These are phyloP conservation scores for Solenopsis fugax DNA, from an alignment of 1,140 invertebrate genomes.

Conservation along the genomic window DNA sequence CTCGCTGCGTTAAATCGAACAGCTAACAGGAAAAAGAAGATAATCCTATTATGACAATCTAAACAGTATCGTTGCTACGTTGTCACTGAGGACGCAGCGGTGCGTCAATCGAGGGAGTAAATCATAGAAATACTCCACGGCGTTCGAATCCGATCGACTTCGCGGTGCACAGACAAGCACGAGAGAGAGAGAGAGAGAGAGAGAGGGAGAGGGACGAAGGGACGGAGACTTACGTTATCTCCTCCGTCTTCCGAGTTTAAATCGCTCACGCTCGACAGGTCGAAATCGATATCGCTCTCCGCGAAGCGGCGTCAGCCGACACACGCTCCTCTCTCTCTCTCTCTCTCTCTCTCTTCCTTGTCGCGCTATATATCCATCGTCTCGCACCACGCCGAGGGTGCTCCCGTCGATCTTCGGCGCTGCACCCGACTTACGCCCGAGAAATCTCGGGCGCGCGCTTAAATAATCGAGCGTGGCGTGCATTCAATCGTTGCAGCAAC, in stretches of 20 bases:
- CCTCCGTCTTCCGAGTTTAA: constrained; percentile 54
- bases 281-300: constrained; percentile 63
- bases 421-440: constrained; percentile 9
- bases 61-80: constrained; percentile 35
- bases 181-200: not conserved
- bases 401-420: constrained; percentile 10
- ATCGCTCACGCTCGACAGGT: constrained; percentile 57
- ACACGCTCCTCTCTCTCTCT: not conserved
- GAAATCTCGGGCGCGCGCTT: constrained; percentile 65
- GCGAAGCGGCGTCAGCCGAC: constrained; percentile 55
- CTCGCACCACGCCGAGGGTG: not conserved
- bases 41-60: constrained; percentile 52
- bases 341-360: not conserved
- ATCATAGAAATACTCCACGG: constrained; percentile 50
- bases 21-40: not conserved
- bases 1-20: not conserved
- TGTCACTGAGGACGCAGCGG: constrained; percentile 3
- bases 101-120: constrained; percentile 40
- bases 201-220: not conserved
- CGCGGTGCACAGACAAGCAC: not conserved
- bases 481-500: constrained; percentile 54
- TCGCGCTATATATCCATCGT: constrained; percentile 23
- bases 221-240: constrained; percentile 53
- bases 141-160: constrained; percentile 46
- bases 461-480: constrained; percentile 65